Percentiles rank a stretch among this genome's conserved stretches.
Conservation (phyloP, 2,888 invertebrate genomes). For the Aelia acuminata region DNA sequence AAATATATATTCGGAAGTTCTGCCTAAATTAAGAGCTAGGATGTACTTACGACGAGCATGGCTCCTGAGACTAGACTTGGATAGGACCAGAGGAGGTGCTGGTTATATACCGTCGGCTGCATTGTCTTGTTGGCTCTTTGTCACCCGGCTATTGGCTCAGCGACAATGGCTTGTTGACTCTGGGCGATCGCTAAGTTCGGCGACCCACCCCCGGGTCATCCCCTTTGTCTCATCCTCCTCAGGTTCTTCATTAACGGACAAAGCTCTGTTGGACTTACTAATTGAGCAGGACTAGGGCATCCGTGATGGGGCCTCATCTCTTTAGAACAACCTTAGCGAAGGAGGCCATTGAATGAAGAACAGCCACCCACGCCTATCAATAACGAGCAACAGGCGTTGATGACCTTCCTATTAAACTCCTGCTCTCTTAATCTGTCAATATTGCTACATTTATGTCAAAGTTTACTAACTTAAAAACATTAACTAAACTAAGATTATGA, state of each 20-base stretch:
- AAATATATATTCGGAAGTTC: too few relatives aligned
- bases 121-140: slow-evolving; percentile 16
- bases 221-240: background rate
- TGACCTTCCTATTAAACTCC: background rate
- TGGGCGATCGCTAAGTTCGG: slow-evolving; percentile 45
- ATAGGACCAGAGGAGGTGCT: background rate
- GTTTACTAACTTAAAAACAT: too few relatives aligned
- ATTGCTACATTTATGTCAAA: too few relatives aligned
- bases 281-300: slow-evolving; percentile 15
- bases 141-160: slow-evolving; percentile 26
- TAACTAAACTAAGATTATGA: too few relatives aligned
- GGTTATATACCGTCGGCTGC: slow-evolving; percentile 49
- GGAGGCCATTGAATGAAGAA: background rate
- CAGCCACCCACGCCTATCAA: background rate
- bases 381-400: background rate
- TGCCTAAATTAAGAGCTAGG: background rate
- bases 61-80: background rate
- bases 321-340: background rate
- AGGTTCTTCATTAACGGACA: slow-evolving; percentile 20
- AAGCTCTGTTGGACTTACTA: slow-evolving; percentile 44
- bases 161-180: slow-evolving; percentile 56
- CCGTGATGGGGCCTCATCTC: background rate
- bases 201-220: slow-evolving; percentile 31
- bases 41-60: slow-evolving; percentile 45
- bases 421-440: too few relatives aligned